These are phyloP conservation scores for Heliconius melpomene DNA, from an alignment of 1,140 invertebrate species.

Conservation along the genomic window DNA sequence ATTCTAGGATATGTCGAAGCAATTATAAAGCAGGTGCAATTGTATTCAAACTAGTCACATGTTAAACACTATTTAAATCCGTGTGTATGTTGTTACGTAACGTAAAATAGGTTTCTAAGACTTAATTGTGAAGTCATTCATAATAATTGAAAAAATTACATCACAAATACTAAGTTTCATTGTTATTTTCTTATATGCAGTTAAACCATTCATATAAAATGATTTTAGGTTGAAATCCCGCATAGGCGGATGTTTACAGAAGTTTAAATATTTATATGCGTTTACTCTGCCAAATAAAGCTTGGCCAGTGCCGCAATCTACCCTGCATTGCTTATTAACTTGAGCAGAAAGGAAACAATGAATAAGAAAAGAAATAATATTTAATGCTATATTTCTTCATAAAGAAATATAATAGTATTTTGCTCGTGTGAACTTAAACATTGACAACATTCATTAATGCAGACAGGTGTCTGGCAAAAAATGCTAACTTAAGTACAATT, in stretches of 20 bases:
- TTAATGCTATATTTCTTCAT: too few species aligned
- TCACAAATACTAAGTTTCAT: neutral
- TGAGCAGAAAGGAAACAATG: too few species aligned
- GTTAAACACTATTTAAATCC: neutral
- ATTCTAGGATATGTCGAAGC: neutral
- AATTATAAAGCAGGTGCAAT: neutral
- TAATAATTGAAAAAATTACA: conserved; percentile 5
- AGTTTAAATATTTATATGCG: too few species aligned
- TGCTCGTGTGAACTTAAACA: too few species aligned
- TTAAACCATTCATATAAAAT: neutral
- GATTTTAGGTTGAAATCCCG: neutral
- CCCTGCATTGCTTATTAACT: too few species aligned
- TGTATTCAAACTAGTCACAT: neutral
- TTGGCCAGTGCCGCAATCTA: too few species aligned
- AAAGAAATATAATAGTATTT: too few species aligned
- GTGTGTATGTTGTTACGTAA: conserved; percentile 6
- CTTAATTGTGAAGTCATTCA: conserved; percentile 6
- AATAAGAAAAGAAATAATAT: too few species aligned
- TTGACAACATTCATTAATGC: too few species aligned
- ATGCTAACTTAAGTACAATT: neutral
- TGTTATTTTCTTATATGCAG: neutral
- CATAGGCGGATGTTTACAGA: too few species aligned
- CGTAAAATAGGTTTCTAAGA: conserved; percentile 13
- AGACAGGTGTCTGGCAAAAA: too few species aligned
- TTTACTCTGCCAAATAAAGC: too few species aligned